Conservation (phyloP, 1,140 invertebrate genomes). For the Tenebrio molitor region DNA sequence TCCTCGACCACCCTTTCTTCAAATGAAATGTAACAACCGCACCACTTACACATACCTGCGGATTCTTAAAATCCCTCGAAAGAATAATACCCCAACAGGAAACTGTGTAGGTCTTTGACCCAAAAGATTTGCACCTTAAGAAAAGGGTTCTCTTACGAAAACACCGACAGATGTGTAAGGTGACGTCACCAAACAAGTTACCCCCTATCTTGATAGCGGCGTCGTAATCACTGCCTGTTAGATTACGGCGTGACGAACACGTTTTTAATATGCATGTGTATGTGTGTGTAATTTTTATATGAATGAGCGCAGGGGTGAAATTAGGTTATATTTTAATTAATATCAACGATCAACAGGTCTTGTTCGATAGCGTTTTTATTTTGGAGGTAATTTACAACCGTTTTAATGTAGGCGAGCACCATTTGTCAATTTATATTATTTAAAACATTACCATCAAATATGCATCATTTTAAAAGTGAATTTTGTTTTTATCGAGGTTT, state of each 20-base stretch:
- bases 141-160: constrained; percentile 22
- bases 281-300: constrained; percentile 51
- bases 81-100: constrained; percentile 19
- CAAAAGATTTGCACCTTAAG: constrained; percentile 45
- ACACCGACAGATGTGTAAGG: constrained; percentile 12
- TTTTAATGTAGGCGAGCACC: constrained; percentile 32
- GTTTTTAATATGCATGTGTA: constrained; percentile 47
- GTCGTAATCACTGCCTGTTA: neutral
- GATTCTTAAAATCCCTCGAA: constrained; percentile 5
- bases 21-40: constrained; percentile 27
- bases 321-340: constrained; percentile 56
- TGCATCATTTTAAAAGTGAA: constrained; percentile 29
- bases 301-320: constrained; percentile 43
- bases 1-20: constrained; percentile 40
- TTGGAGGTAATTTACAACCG: constrained; percentile 41
- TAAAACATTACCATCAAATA: constrained; percentile 36
- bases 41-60: constrained; percentile 26
- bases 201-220: too few species aligned
- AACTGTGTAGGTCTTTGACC: constrained; percentile 44
- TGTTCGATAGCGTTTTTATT: constrained; percentile 45
- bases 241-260: constrained; percentile 2
- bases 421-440: constrained; percentile 38
- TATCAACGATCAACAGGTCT: constrained; percentile 52
- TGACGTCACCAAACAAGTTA: constrained; percentile 2
- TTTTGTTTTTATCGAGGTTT: constrained; percentile 9